A percentile compares a stretch with the other conserved stretches of the same genome.
phyloP scores from a whole-genome alignment of 2,113 vertebrate species.

The Caretta caretta region DNA sequence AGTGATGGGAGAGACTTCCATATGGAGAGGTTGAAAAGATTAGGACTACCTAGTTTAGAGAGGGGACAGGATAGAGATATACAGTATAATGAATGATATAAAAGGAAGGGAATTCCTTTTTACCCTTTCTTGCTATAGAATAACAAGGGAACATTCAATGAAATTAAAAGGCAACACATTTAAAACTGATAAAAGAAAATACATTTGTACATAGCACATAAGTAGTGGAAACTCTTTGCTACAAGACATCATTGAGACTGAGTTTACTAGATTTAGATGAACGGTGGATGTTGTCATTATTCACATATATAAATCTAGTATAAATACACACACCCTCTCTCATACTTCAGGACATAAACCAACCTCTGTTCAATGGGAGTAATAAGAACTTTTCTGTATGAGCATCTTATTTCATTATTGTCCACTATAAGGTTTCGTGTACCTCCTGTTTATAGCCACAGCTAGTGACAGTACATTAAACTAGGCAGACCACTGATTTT shows the following conservation, averaged over 20 bases:
- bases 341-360: conserved; percentile 27
- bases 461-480: not conserved
- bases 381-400: not conserved
- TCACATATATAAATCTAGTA: conserved; percentile 42
- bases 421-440: not conserved
- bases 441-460: not conserved
- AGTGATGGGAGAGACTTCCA: not conserved
- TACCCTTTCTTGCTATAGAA: not conserved
- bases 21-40: not conserved
- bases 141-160: conserved; percentile 51
- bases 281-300: conserved; percentile 64
- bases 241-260: conserved; percentile 40
- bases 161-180: conserved; percentile 68
- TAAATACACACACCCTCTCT: conserved; percentile 59
- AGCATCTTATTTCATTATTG: not conserved
- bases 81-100: not conserved
- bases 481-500: not conserved
- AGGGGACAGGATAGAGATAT: not conserved
- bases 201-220: conserved; percentile 59
- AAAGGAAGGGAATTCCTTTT: not conserved
- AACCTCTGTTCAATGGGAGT: conserved; percentile 28
- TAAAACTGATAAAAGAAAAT: conserved; percentile 65
- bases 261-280: conserved; percentile 27
- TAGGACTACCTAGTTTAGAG: not conserved
- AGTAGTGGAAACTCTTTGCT: conserved; percentile 37